A percentile compares a stretch with the other conserved stretches of the same genome.
Conservation (phyloP, 2,888 invertebrate genomes). For the Tipula lateralis region DNA sequence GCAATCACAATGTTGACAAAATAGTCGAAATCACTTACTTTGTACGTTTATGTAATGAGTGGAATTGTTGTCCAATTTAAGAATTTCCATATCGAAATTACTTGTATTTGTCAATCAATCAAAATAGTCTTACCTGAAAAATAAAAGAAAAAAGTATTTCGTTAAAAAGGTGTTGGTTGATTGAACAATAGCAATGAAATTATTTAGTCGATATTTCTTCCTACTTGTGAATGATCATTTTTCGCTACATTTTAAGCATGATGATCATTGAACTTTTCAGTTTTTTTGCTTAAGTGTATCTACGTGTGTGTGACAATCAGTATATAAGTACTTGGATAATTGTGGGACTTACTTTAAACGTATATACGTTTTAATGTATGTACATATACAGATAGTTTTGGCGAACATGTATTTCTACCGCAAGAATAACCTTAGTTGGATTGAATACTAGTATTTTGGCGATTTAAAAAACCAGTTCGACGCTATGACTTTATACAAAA, state of each 20-base stretch:
- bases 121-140: neutral
- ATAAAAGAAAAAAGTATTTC: neutral
- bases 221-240: neutral
- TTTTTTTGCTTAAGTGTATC: neutral
- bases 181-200: neutral
- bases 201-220: neutral
- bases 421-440: neutral
- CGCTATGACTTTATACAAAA: too few relatives aligned
- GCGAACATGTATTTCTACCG: neutral
- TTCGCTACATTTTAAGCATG: neutral
- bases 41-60: neutral
- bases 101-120: neutral
- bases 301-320: neutral
- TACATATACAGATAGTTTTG: neutral
- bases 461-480: neutral
- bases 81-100: neutral
- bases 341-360: neutral
- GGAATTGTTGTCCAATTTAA: neutral
- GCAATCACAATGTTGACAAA: neutral
- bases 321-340: neutral
- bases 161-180: neutral
- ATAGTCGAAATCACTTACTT: neutral
- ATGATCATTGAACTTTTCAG: neutral
- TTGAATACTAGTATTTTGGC: neutral
- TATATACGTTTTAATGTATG: neutral